Conservation (phyloP, 1,140 invertebrate species). For the Chelonus insularis region DNA sequence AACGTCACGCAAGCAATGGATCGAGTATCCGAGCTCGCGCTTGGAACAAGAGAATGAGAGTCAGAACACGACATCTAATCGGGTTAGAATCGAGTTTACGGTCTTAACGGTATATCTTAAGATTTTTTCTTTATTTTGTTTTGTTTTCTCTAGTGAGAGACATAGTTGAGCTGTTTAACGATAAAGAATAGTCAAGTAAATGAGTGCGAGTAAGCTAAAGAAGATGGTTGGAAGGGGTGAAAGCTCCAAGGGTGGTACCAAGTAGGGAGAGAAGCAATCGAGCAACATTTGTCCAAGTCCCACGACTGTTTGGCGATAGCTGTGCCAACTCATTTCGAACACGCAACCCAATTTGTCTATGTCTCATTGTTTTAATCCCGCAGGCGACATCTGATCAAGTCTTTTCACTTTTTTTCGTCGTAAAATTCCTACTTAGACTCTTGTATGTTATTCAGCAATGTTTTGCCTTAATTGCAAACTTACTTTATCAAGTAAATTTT, state of each 20-base stretch:
- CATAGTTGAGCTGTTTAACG: background rate
- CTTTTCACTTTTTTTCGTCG: no score
- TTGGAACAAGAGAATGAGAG: background rate
- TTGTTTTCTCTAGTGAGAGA: constrained; percentile 18
- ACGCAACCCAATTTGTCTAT: constrained; percentile 60
- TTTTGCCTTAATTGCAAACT: no score
- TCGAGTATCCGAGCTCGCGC: constrained; percentile 20
- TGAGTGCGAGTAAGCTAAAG: background rate
- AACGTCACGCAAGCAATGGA: constrained; percentile 14
- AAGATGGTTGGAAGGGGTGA: constrained; percentile 8
- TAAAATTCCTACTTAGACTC: no score
- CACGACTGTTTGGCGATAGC: constrained; percentile 61
- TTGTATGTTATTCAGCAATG: no score
- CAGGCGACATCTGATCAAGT: no score
- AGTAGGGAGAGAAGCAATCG: constrained; percentile 43
- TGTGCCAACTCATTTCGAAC: constrained; percentile 59
- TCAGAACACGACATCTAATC: constrained; percentile 44
- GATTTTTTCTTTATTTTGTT: constrained; percentile 24
- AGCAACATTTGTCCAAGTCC: constrained; percentile 56
- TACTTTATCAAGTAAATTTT: no score
- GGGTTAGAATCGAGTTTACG: constrained; percentile 56
- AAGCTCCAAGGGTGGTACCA: constrained; percentile 27
- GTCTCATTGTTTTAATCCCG: constrained; percentile 54
- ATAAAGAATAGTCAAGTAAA: background rate
- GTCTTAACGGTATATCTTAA: constrained; percentile 15